Evolutionary conservation across 2,888 invertebrate species (phyloP), one percentile per base, ranked within the genome.

Genomic region (Agriopis aurantiaria): DNA sequence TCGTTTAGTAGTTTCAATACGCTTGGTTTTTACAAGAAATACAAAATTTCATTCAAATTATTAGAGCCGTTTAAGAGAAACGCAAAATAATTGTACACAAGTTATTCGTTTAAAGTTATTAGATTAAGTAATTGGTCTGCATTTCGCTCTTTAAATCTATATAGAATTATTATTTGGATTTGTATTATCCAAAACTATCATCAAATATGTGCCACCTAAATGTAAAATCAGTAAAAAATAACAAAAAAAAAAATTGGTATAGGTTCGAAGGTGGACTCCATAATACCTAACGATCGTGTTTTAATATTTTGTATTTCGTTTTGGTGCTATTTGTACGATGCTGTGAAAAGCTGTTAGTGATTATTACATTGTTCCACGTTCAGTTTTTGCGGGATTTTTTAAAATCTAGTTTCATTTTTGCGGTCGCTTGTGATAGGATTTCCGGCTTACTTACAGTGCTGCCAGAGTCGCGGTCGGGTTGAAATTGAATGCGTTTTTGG

Each of bases 401-500:
- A 68, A 73, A 74, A 71, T 72, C 66, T 63, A 68, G 66, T 65
- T 73, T 65, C 68, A 70, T 75, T 75, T 73, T 73, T 73, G 69
- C 70, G 73, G 76, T 65, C 65, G 70, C 57, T 68, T 65, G 53
- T 72, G 71, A 73, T 73, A 68, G 76, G 65, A 71, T 75, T 73
- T 70, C 58, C 58, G 67, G 73, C 69, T 71, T 71, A 68, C 74
- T 69, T 63, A 72, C 74, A 69, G 40, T 71, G 73, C 69, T 65
- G 65, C 67, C 63, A 52, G 61, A 46, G 71, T 57, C 63, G 68
- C 60, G 73, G 71, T 71, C 60, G 65, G 68, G 14, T 63, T 52
- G 58, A 71, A 73, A 74, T 74, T 71, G 70, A 74, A 74, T 74
- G 70, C 74, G 63, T 62, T 74, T 76, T 69, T 66, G 66, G 69